Percentiles rank a stretch among this genome's conserved stretches.
These are phyloP conservation scores for Cyprinodon brontotheroides DNA, from an alignment of 2,113 vertebrate species.

Conservation along the genomic window DNA sequence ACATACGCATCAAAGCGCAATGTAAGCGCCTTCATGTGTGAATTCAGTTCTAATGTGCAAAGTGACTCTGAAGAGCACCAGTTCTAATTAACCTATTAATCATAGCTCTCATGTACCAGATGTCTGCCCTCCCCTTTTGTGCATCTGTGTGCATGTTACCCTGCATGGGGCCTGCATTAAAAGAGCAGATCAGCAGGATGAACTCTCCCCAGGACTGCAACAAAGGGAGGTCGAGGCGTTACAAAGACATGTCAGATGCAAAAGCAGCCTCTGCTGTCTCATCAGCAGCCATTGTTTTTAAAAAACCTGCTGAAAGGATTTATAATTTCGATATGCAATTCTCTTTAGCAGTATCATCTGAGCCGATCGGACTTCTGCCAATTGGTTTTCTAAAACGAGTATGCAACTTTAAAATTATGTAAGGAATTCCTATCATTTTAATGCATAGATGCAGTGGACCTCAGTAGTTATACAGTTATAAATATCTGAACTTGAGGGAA, in stretches of 20 bases:
- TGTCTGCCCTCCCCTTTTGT: conserved; percentile 55
- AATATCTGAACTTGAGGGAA: background rate
- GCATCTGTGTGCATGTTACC: conserved; percentile 26
- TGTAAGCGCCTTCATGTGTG: conserved; percentile 41
- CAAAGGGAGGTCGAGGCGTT: conserved; percentile 44
- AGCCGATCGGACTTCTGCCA: background rate
- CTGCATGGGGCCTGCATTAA: conserved; percentile 60
- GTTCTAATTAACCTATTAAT: conserved; percentile 77
- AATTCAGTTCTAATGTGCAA: conserved; percentile 60
- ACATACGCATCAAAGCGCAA: conserved; percentile 4
- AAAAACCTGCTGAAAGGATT: background rate
- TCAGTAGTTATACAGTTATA: background rate
- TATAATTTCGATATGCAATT: background rate
- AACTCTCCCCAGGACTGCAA: conserved; percentile 41
- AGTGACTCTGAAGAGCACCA: conserved; percentile 61
- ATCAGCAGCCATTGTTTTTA: conserved; percentile 1
- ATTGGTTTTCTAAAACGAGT: background rate
- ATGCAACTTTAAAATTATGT: background rate
- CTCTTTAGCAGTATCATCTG: background rate
- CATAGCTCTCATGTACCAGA: conserved; percentile 71
- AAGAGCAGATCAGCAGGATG: conserved; percentile 49
- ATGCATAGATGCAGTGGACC: background rate
- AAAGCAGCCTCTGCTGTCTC: background rate
- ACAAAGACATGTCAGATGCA: conserved; percentile 21
- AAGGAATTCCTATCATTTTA: background rate